phyloP scores from a whole-genome alignment of 2,797 vertebrate species.

The Haliaeetus albicilla region DNA sequence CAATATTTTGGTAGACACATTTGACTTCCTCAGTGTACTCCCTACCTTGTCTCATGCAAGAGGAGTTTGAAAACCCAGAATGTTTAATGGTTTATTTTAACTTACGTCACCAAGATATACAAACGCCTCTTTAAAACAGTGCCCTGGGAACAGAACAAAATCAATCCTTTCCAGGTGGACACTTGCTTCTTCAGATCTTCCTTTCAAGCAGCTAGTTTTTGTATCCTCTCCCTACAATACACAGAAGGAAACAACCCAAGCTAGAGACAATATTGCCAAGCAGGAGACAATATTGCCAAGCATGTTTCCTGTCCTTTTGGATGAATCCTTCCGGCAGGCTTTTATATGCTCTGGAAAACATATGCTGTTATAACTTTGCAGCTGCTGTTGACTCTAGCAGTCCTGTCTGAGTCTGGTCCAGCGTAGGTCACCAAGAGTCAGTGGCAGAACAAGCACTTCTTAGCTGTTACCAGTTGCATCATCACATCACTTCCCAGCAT shows the following conservation, averaged over 20 bases:
- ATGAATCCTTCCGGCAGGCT: neutral
- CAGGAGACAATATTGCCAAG: neutral
- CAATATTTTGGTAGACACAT: neutral
- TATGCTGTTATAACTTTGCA: neutral
- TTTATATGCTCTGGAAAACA: neutral
- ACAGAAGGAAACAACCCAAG: neutral
- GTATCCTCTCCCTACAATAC: neutral
- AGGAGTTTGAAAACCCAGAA: neutral
- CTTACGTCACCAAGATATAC: neutral
- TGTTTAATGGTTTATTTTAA: conserved; percentile 13
- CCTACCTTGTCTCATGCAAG: neutral
- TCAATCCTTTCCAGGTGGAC: neutral
- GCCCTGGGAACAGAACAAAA: neutral
- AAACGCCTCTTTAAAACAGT: conserved; percentile 42
- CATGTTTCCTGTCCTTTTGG: neutral
- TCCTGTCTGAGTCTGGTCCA: neutral
- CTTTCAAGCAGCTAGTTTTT: neutral
- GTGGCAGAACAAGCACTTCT: neutral
- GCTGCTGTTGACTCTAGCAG: neutral
- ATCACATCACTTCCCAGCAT: neutral
- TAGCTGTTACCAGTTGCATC: neutral
- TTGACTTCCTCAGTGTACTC: neutral
- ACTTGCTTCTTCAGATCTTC: neutral
- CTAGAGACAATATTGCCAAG: neutral
- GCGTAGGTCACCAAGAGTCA: neutral